Percentiles rank a stretch among this genome's conserved stretches.
phyloP scores from a whole-genome alignment of 2,797 vertebrate species.

The Danionella dracula region DNA sequence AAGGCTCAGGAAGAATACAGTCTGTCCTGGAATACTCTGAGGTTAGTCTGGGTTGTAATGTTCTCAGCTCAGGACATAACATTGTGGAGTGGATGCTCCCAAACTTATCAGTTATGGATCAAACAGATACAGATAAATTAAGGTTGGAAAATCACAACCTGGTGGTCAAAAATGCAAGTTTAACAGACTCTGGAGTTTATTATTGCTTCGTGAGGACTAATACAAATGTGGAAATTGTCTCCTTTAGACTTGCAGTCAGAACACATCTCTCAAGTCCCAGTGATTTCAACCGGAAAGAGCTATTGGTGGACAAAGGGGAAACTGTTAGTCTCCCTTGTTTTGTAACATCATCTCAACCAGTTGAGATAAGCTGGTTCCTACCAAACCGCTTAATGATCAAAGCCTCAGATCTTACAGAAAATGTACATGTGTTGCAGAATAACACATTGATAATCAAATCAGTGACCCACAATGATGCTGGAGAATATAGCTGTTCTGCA shows the following conservation, averaged over 20 bases:
- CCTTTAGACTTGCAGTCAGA: slow-evolving; percentile 67
- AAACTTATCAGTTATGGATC: slow-evolving; percentile 65
- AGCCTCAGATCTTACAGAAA: slow-evolving; percentile 55
- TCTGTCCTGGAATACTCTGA: slow-evolving; percentile 63
- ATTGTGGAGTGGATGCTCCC: slow-evolving; percentile 73
- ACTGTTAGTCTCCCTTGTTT: slow-evolving; percentile 65
- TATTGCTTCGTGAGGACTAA: slow-evolving; percentile 67
- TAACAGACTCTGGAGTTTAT: slow-evolving; percentile 71
- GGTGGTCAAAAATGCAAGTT: slow-evolving; percentile 61
- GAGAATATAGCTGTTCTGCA: slow-evolving; percentile 72
- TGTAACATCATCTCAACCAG: slow-evolving; percentile 62
- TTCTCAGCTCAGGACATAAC: slow-evolving; percentile 55
- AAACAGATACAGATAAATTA: slow-evolving; percentile 47
- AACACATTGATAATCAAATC: slow-evolving; percentile 66
- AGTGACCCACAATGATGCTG: slow-evolving; percentile 59
- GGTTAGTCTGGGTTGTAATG: slow-evolving; percentile 58
- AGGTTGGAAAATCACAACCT: slow-evolving; percentile 59
- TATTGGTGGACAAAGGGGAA: slow-evolving; percentile 55
- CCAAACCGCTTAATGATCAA: slow-evolving; percentile 63
- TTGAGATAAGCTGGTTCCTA: slow-evolving; percentile 68
- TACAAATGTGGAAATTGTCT: slow-evolving; percentile 61
- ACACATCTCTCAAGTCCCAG: slow-evolving; percentile 62
- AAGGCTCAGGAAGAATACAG: slow-evolving; percentile 52
- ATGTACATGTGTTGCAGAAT: slow-evolving; percentile 62
- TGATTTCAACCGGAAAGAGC: slow-evolving; percentile 68